Evolutionary conservation across 1,140 invertebrate genomes (phyloP).

Genomic region (Diploscapter pachys): DNA sequence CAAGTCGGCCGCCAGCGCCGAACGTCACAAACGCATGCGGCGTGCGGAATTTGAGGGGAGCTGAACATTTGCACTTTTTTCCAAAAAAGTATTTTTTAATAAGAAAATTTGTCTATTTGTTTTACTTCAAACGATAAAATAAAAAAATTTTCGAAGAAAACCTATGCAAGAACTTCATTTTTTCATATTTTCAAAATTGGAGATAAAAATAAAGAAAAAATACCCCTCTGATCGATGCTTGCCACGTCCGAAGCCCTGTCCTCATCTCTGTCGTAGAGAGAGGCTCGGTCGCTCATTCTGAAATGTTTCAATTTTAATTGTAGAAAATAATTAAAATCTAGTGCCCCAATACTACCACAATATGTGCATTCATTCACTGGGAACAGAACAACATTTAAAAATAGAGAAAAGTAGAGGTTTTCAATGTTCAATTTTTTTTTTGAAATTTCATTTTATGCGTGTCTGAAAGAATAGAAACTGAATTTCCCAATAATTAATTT

Average conservation of each 20-base stretch:
- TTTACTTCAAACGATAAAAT: too few relatives aligned
- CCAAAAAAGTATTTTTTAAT: background rate
- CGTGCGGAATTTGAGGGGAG: constrained; percentile 20
- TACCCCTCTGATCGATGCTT: constrained; percentile 1
- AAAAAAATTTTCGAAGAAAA: too few relatives aligned
- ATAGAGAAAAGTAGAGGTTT: background rate
- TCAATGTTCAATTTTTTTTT: background rate
- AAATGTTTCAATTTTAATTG: background rate
- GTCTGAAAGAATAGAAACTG: too few relatives aligned
- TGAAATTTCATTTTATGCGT: background rate
- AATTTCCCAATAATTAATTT: too few relatives aligned
- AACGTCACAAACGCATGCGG: constrained; percentile 27
- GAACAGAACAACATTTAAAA: background rate
- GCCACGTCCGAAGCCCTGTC: constrained; percentile 8
- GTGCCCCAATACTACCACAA: too few relatives aligned
- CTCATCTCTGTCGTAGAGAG: constrained; percentile 17
- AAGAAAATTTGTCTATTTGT: too few relatives aligned
- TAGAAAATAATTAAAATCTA: too few relatives aligned
- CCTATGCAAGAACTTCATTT: background rate
- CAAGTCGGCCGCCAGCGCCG: constrained; percentile 24
- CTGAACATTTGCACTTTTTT: background rate
- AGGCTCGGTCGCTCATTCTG: constrained; percentile 18
- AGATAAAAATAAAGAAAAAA: background rate
- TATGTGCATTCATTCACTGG: too few relatives aligned
- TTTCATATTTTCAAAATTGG: background rate